Percentiles rank a stretch among this genome's conserved stretches.
These are phyloP conservation scores for Diarsia brunnea DNA, from an alignment of 2,888 invertebrate genomes.

Conservation along the genomic window DNA sequence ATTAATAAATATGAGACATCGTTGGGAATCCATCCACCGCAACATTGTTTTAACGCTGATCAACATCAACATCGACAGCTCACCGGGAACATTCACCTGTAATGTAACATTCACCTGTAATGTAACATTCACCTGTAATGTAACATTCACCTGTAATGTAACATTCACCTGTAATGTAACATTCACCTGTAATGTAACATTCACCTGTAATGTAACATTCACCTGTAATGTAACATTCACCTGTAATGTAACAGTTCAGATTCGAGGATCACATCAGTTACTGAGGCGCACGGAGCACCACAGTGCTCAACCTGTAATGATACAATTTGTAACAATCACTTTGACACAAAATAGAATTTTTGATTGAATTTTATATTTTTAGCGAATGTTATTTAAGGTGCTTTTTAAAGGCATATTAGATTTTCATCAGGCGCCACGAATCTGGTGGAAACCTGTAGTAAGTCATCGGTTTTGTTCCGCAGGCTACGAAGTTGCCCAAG, in stretches of 20 bases:
- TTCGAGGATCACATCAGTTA: neutral
- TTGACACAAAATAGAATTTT: too few relatives aligned
- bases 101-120: neutral
- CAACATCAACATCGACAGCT: too few relatives aligned
- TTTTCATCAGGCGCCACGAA: too few relatives aligned
- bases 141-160: neutral
- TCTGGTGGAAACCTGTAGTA: too few relatives aligned
- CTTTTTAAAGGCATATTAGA: too few relatives aligned
- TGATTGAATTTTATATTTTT: neutral
- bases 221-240: too few relatives aligned
- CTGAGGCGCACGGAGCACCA: neutral
- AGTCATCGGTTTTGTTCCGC: neutral
- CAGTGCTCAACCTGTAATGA: neutral
- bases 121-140: neutral
- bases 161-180: neutral
- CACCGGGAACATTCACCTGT: neutral
- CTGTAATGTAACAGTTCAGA: neutral
- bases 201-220: neutral
- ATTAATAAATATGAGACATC: neutral
- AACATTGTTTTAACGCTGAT: too few relatives aligned
- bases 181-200: neutral
- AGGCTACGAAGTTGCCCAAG: conserved; percentile 60
- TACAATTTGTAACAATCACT: too few relatives aligned
- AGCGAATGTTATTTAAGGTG: neutral
- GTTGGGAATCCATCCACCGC: too few relatives aligned